These are phyloP conservation scores for Chrysaora quinquecirrha DNA, from an alignment of 30 jellyfish, hydroid and myxozoan species.

Conservation along the genomic window DNA sequence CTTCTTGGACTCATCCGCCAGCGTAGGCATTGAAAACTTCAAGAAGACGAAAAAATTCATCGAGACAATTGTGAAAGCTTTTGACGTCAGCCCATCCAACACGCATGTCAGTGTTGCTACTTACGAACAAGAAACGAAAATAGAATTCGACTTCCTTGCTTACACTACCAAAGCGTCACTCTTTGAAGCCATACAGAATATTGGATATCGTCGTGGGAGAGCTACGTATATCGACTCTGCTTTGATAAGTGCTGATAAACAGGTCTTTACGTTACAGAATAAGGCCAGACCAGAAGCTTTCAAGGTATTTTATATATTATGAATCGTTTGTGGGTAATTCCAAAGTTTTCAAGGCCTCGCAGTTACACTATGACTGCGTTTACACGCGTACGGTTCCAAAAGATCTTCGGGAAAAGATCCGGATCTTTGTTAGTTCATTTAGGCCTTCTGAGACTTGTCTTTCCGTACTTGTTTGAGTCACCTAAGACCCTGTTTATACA, in stretches of 20 bases:
- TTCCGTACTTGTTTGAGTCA: no score
- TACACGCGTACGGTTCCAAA: no score
- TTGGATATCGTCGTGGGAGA: conserved; percentile 73
- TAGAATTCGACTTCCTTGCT: conserved; percentile 60
- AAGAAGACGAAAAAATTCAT: conserved; percentile 76
- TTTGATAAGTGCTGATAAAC: conserved; percentile 56
- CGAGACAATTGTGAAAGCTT: conserved; percentile 58
- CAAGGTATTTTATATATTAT: conserved; percentile 62
- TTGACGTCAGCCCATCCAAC: conserved; percentile 78
- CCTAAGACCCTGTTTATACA: no score
- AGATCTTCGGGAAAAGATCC: no score
- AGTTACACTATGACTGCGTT: no score
- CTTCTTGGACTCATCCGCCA: conserved; percentile 86
- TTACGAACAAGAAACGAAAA: conserved; percentile 38
- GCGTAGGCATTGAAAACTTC: conserved; percentile 78
- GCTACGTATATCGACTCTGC: conserved; percentile 87
- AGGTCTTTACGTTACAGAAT: conserved; percentile 64
- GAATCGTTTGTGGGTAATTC: no score
- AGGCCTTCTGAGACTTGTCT: no score
- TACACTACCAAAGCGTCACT: conserved; percentile 42
- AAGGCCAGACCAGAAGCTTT: conserved; percentile 77
- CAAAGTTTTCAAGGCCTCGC: no score
- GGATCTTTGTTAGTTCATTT: no score
- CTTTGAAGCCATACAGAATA: conserved; percentile 57
- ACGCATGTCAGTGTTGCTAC: conserved; percentile 84